Base-by-base conservation (phyloP, 2,888 invertebrate species). In the Cepaea hortensis region DNA sequence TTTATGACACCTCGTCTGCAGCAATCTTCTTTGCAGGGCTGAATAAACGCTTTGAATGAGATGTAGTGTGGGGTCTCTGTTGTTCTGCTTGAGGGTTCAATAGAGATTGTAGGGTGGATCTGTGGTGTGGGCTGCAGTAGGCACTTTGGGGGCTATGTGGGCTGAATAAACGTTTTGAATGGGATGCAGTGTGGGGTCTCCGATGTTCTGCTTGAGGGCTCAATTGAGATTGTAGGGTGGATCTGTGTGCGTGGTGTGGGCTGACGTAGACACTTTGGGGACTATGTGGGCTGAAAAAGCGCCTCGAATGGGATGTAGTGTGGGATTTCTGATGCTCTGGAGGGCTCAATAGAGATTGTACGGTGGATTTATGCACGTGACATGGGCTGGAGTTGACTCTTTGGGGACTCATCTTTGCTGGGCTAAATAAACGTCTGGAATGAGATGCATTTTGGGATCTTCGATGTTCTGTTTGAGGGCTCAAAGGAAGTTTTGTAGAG, bases 11-110 rank as follows among this genome's bases (percentile, higher is more conserved):
- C 35, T 13, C 48, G 48, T 75, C 48, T 76, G 76, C 13, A 76
- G 76, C 48, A 50, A 7, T 50, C 76, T 55, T 77, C 61, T 77
- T 77, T 55, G 61, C 15, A 76, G 76, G 77, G 55, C 77, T 77
- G 55, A 77, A 77, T n/a, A 77, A 77, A n/a, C 55, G 13, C n/a
- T 55, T 55, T 9, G 7, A 55, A 55, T 55, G 55, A 55, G 55
- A 55, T 11, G 11, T 11, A 55, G 11, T 55, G 55, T 55, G 55
- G 55, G 55, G 11, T 55, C 55, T 55, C 7, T 55, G 11, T 1
- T 55, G 55, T 0, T 55, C 7, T 55, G 55, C 55, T 55, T 55
- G 55, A 55, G 55, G 55, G 7, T 2, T 55, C 6, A 11, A 11
- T 55, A 55, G 55, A 55, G 55, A 6, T 11, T 55, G 55, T 6